Evolutionary conservation across 2,797 vertebrate genomes (phyloP), one percentile per base, ranked within the genome.

Genomic region (Hemibagrus guttatus): DNA sequence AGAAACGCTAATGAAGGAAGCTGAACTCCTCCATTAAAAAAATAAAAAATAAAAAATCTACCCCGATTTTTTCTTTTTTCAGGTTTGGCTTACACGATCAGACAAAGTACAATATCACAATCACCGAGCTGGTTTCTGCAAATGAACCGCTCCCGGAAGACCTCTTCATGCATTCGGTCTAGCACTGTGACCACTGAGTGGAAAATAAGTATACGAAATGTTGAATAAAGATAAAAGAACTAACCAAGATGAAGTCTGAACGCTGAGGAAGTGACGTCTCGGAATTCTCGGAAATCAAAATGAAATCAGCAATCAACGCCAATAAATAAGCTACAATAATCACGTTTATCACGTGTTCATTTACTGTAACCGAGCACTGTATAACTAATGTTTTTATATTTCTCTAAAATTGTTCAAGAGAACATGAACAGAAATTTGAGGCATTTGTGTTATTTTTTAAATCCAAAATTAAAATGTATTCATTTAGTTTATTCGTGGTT

Each of bases 51-150:
- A 31, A 28, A 35, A 35, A 23, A 39, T 88, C 90, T 94, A 93
- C 94, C 93, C 93, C 85, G 94, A 88, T 90, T 93, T 93, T 95
- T 46, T 46, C 5, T 46, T 6, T 96, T 75, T 58, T 56, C 81
- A 52, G 94, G 95, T 96, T 97, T 96, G 94, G 6, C 19, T 68
- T 68, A 68, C 7, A 19, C 81, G 69, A 68, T 76, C 74, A 75
- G 23, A 21, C 54, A 26, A 46, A 74, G 68, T 74, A 74, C n/a
- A n/a, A n/a, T n/a, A 82, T 64, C 46, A 68, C 80, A 83, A 68
- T 83, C 85, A 78, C 11, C 39, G 35, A 58, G 61, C 68, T 66
- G 71, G 42, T 59, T 68, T 86, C 85, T 49, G 46, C 81, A 80
- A 46, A 68, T 68, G 58, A 87, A 61, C 81, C 3, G 39, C 42